These are phyloP conservation scores for Enteromius radiatus DNA, from an alignment of 2,797 vertebrate genomes.

Conservation along the genomic window DNA sequence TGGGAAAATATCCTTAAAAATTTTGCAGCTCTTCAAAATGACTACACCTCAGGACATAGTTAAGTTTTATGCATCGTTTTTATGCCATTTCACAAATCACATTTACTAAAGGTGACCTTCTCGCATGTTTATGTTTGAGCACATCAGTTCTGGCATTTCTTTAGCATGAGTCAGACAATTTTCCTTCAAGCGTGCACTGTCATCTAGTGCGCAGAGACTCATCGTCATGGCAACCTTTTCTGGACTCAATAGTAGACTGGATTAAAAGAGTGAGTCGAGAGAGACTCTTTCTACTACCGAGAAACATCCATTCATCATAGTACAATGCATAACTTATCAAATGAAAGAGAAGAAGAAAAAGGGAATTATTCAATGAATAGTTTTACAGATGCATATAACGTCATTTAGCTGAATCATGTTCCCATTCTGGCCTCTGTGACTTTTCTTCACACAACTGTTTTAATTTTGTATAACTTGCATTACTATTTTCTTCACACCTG, in stretches of 20 bases:
- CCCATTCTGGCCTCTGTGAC: not conserved
- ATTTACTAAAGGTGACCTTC: constrained; percentile 22
- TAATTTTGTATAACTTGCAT: not conserved
- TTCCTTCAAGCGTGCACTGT: constrained; percentile 58
- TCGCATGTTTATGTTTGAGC: constrained; percentile 59
- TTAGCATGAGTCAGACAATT: constrained; percentile 49
- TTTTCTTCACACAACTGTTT: not conserved
- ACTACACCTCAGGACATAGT: not conserved
- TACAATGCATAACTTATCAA: constrained; percentile 16
- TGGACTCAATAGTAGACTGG: constrained; percentile 43
- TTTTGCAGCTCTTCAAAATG: not conserved
- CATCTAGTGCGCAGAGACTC: constrained; percentile 58
- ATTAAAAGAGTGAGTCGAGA: not conserved
- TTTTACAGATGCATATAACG: not conserved
- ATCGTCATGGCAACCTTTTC: constrained; percentile 59
- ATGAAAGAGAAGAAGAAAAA: not conserved
- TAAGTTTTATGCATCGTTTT: not conserved
- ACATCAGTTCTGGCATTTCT: constrained; percentile 41
- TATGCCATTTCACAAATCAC: not conserved
- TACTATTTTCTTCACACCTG: not conserved
- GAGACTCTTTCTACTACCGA: not conserved
- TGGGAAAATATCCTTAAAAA: not conserved
- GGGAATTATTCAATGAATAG: constrained; percentile 29
- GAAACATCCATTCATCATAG: constrained; percentile 27
- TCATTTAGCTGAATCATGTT: constrained; percentile 16